Base-by-base conservation (phyloP, 2,888 invertebrate species). In the Tenthredo scrophulariae region DNA sequence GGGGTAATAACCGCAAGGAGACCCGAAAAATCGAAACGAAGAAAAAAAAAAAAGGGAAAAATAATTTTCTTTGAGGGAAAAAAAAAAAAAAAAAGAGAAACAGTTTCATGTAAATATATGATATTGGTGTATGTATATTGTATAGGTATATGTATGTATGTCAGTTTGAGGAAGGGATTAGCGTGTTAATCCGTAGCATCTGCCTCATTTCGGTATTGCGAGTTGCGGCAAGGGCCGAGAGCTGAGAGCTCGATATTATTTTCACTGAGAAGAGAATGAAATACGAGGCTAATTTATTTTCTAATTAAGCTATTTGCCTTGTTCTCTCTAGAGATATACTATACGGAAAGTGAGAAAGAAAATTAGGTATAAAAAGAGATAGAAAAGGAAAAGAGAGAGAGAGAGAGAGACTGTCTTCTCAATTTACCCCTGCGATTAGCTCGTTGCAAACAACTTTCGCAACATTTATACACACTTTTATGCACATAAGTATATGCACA, bases 211-310 rank as follows among this genome's bases (percentile, higher is more conserved):
- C 13, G 62, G 22, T 58, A 1, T n/a, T 58, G 18, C 50, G 50
- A 6, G 22, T 4, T n/a, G 22, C 7, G 22, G 18, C 62, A 26
- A 74, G 46, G 46, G 46, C 15, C 15, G 46, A 46, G 46, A 15
- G 43, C 43, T 9, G 7, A 2, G n/a, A 0, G 22, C 62, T 62
- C 26, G 22, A 62, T 62, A 62, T 67, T 67, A 67, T 67, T 33
- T 67, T 18, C 33, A 67, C 67, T 33, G 15, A 15, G 33, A 29
- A 18, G 18, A 67, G 33, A 67, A 33, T 50, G 65, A 67, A 22
- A 67, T 18, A 82, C 40, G 82, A 65, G 40, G 62, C 37, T 82
- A 82, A 82, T 82, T 62, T 62, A 82, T 82, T 65, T 10, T 22
- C 29, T 65, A 65, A 82, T 67, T 82, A 46, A 62, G 67, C 46